phyloP scores from a whole-genome alignment of 2,888 invertebrate species.

The Dynastes tityus region DNA sequence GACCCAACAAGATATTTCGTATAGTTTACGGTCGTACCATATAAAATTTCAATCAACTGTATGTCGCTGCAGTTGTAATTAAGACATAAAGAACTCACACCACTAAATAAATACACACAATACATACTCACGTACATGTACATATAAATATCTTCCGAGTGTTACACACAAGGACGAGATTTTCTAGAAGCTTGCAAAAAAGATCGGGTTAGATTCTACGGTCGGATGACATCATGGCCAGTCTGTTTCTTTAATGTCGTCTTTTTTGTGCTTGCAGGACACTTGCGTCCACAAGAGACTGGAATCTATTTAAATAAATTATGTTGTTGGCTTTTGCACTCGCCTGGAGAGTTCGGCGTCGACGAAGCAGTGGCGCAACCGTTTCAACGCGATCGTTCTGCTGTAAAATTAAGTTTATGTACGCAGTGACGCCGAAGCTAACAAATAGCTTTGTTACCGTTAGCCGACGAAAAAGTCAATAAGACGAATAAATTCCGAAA shows the following conservation, averaged over 20 bases:
- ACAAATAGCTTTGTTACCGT: constrained; percentile 39
- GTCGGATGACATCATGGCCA: constrained; percentile 44
- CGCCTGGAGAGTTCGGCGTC: constrained; percentile 1
- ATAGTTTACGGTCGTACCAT: too few relatives aligned
- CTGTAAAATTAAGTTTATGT: constrained; percentile 45
- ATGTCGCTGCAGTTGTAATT: constrained; percentile 10
- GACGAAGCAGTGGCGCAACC: constrained; percentile 20
- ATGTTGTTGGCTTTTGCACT: constrained; percentile 41
- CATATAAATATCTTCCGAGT: constrained; percentile 28
- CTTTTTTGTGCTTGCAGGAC: constrained; percentile 27
- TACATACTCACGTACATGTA: neutral
- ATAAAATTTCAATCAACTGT: neutral
- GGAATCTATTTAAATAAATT: constrained; percentile 46
- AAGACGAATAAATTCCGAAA: constrained; percentile 20
- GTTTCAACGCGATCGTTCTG: constrained; percentile 26
- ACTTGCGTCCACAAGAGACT: constrained; percentile 42
- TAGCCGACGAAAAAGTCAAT: constrained; percentile 31
- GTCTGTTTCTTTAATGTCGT: constrained; percentile 44
- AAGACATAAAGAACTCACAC: constrained; percentile 25
- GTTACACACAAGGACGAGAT: constrained; percentile 30
- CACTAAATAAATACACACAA: constrained; percentile 5
- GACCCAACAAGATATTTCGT: too few relatives aligned
- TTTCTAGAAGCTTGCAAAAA: constrained; percentile 46
- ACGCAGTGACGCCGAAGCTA: constrained; percentile 35
- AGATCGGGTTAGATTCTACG: constrained; percentile 33